Base-by-base conservation (phyloP, 2,888 invertebrate species). In the Esperia sulphurella region DNA sequence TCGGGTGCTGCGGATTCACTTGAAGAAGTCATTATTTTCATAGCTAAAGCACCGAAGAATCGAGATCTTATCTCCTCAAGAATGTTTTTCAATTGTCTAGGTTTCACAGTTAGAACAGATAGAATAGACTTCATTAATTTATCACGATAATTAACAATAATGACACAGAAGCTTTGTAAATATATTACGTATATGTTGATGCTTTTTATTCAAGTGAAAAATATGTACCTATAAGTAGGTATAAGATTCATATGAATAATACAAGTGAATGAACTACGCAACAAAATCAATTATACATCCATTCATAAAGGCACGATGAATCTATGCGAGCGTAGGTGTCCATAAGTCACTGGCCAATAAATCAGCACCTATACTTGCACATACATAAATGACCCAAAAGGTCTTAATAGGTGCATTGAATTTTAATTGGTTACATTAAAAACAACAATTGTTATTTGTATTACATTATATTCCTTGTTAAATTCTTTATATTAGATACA, bases 221-320 rank as follows among this genome's bases (percentile, higher is more conserved):
- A 46, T 48, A 49, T 58, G 56, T 68, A 46, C 48, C 50, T 58
- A 56, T 68, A 59, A 62, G 65, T 68, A 70, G 68, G 65, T 63
- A 71, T 71, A 61, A 58, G 49, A 43, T 43, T 37, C 43, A 53
- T 52, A 59, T 65, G 63, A 68, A 70, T 68, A 67, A 66, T 63
- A 64, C 55, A 59, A 71, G 73, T 71, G 75, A 76, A 78, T 72
- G 77, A 80, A 78, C 80, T 71, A 61, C 57, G 60, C 63, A 63
- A 68, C 69, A 65, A 71, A 77, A 79, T 74, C 74, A 75, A 75
- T 77, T 79, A 73, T 72, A 65, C 67, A 68, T 70, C 74, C 77
- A 80, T 83, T 83, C 80, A 83, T 82, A 76, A 75, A 74, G 61
- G 62, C 57, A 57, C 67, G 71, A 68, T 68, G 68, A 68, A 72